These are phyloP conservation scores for Bubalus kerabau DNA, from an alignment of 2,113 vertebrate genomes.

Conservation along the genomic window DNA sequence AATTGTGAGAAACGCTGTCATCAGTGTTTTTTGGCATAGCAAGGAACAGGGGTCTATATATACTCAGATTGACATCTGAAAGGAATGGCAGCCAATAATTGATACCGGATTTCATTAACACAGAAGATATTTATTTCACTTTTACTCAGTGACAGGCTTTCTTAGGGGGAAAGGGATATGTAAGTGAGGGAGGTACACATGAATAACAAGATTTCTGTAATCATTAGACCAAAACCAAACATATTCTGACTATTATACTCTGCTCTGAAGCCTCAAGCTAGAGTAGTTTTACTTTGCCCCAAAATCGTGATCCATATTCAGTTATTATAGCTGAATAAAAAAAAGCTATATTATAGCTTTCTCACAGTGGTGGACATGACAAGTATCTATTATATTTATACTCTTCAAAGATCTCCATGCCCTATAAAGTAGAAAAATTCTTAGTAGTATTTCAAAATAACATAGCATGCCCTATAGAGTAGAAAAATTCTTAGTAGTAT, in stretches of 20 bases:
- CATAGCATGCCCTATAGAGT: not conserved
- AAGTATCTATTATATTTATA: not conserved
- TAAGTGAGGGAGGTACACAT: not conserved
- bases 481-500: not conserved
- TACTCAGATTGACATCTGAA: not conserved
- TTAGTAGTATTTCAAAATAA: not conserved
- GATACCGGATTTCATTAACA: not conserved
- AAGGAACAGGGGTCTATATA: not conserved
- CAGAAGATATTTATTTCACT: not conserved
- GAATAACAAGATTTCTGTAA: not conserved
- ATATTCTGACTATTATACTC: not conserved
- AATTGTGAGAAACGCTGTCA: not conserved
- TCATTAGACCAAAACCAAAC: not conserved
- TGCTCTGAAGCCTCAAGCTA: not conserved
- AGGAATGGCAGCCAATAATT: not conserved
- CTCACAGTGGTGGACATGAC: no score
- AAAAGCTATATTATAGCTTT: not conserved
- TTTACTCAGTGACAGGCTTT: not conserved
- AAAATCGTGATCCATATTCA: not conserved
- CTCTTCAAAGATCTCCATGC: not conserved
- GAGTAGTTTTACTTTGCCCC: not conserved
- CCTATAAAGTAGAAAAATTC: not conserved
- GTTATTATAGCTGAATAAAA: not conserved
- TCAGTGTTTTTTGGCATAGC: not conserved
- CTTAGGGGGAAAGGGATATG: no score